Conservation (phyloP, 2,113 vertebrate species). For the Myrmophylax atrothorax region DNA sequence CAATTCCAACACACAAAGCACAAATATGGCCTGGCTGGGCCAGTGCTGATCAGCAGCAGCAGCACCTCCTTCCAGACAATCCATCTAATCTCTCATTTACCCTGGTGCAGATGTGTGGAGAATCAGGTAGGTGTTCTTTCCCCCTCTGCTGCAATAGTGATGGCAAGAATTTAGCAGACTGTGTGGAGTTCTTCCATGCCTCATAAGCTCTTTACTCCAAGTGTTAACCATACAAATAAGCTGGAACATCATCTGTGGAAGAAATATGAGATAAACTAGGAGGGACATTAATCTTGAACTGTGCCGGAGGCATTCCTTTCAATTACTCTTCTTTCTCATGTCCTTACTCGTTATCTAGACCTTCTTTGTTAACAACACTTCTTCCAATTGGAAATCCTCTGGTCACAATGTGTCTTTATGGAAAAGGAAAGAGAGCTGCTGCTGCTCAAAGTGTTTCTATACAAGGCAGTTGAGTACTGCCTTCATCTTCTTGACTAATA, state of each 20-base stretch:
- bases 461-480: neutral
- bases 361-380: neutral
- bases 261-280: slow-evolving; percentile 22
- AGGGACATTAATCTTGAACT: slow-evolving; percentile 1
- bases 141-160: neutral
- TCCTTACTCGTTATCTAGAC: neutral
- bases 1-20: neutral
- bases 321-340: neutral
- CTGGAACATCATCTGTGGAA: neutral
- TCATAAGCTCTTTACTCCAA: neutral
- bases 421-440: neutral
- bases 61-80: neutral
- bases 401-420: neutral
- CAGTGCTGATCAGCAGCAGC: rapidly evolving
- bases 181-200: neutral
- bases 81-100: neutral
- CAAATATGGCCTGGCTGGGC: neutral
- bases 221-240: neutral
- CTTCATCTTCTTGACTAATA: neutral
- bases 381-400: neutral
- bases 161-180: neutral
- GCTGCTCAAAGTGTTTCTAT: neutral
- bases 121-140: neutral
- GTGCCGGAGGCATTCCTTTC: neutral
- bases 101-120: neutral